Percentiles rank a stretch among this genome's conserved stretches.
Conservation (phyloP, 1,140 invertebrate species). For the Drosophila tristis region DNA sequence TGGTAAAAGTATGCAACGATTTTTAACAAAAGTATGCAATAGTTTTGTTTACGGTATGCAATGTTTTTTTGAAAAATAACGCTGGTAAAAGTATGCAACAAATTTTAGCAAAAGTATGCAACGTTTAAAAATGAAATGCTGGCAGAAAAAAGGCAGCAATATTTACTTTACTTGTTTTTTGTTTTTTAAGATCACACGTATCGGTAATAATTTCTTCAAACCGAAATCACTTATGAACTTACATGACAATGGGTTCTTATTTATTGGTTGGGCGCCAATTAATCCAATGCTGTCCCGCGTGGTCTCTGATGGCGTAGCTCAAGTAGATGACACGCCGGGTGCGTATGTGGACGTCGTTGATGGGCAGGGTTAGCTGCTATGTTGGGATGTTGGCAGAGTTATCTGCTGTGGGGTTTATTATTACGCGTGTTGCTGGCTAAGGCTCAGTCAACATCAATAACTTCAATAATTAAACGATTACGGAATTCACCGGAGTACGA, state of each 20-base stretch:
- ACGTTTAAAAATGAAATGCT: conserved; percentile 2
- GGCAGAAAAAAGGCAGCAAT: background rate
- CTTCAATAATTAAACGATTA: too few relatives aligned
- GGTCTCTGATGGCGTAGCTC: background rate
- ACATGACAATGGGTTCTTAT: background rate
- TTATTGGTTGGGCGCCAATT: conserved; percentile 1
- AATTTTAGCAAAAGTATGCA: conserved; percentile 14
- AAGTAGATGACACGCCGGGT: background rate
- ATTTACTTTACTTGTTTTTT: conserved; percentile 9
- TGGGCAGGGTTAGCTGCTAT: too few relatives aligned
- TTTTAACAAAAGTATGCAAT: too few relatives aligned
- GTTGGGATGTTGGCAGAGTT: too few relatives aligned
- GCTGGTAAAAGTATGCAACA: conserved; percentile 14
- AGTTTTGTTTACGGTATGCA: too few relatives aligned
- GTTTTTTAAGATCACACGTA: background rate
- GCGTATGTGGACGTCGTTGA: too few relatives aligned
- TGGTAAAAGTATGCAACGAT: too few relatives aligned
- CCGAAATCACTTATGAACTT: background rate
- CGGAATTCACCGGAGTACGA: background rate
- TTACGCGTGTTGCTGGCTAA: too few relatives aligned
- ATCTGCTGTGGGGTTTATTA: too few relatives aligned
- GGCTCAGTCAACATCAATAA: too few relatives aligned
- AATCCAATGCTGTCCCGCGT: background rate
- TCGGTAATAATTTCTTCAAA: background rate
- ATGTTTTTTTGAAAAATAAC: background rate